Conservation (phyloP, 2,113 vertebrate species). For the Acrocephalus arundinaceus region DNA sequence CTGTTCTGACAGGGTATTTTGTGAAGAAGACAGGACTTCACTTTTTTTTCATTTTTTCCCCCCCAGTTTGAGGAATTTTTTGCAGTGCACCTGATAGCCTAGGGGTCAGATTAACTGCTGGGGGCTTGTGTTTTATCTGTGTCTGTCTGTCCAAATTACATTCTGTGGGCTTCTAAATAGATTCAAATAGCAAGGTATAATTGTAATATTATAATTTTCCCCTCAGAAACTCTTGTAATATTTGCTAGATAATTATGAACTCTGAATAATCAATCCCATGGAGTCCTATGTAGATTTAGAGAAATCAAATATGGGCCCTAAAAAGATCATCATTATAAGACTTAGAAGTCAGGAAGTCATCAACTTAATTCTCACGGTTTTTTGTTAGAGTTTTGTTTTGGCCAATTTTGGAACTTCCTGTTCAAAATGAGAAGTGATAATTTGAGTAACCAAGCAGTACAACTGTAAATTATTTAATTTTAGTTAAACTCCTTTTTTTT, state of each 20-base stretch:
- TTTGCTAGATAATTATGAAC: not conserved
- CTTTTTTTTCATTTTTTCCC: not conserved
- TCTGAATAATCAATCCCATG: not conserved
- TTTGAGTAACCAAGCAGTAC: not conserved
- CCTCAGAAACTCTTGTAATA: not conserved
- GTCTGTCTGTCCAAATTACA: not conserved
- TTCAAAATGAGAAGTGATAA: not conserved
- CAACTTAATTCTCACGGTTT: not conserved
- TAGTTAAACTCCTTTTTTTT: not conserved
- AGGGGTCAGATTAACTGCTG: not conserved
- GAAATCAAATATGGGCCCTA: not conserved
- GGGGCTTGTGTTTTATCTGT: not conserved
- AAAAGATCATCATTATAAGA: not conserved
- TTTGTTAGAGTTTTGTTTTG: not conserved
- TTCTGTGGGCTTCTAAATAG: not conserved
- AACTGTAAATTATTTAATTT: not conserved
- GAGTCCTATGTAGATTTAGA: not conserved
- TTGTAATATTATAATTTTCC: not conserved
- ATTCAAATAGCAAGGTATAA: not conserved
- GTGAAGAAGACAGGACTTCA: not conserved
- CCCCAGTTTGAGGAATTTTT: not conserved
- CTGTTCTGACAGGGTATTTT: not conserved
- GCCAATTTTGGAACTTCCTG: not conserved
- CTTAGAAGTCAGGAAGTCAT: not conserved
- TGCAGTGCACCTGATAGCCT: not conserved